These are phyloP conservation scores for Cyclura pinguis DNA, from an alignment of 2,797 vertebrate species.

Conservation along the genomic window DNA sequence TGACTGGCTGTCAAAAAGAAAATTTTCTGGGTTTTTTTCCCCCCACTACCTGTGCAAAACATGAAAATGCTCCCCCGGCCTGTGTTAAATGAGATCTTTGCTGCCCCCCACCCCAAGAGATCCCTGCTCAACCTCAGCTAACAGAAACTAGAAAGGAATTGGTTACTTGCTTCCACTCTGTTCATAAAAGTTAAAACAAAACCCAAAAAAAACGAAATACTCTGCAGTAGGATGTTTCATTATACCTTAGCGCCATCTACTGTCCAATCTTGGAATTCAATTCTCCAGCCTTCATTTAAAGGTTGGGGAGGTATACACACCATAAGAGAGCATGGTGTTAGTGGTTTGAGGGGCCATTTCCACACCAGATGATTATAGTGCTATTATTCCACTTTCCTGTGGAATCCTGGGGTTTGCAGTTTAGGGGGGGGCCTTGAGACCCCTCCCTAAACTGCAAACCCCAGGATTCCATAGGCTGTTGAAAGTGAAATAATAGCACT, in stretches of 20 bases:
- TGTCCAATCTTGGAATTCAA: slow-evolving; percentile 49
- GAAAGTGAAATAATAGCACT: too few species aligned
- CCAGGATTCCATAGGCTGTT: too few species aligned
- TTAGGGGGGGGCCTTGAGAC: too few species aligned
- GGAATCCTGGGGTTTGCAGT: too few species aligned
- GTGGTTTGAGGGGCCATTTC: too few species aligned
- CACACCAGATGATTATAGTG: too few species aligned
- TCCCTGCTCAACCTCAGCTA: slow-evolving; percentile 6
- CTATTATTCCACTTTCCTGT: too few species aligned
- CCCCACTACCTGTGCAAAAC: slow-evolving; percentile 44
- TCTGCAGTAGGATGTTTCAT: not conserved
- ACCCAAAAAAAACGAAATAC: not conserved
- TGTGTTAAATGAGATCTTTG: slow-evolving; percentile 51
- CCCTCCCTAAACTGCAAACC: too few species aligned
- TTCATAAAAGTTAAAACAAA: slow-evolving; percentile 39
- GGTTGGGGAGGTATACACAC: slow-evolving; percentile 16
- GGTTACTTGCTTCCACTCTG: slow-evolving; percentile 51
- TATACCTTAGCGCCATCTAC: slow-evolving; percentile 82
- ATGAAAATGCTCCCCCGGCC: slow-evolving; percentile 43
- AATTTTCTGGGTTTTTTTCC: not conserved
- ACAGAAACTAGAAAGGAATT: slow-evolving; percentile 59
- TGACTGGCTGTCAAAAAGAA: too few species aligned
- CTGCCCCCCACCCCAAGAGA: slow-evolving; percentile 48
- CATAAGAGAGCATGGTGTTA: too few species aligned
- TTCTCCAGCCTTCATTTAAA: slow-evolving; percentile 51